Evolutionary conservation across 1,140 invertebrate species (phyloP), one percentile per base, ranked within the genome.

Genomic region (Harpegnathos saltator): DNA sequence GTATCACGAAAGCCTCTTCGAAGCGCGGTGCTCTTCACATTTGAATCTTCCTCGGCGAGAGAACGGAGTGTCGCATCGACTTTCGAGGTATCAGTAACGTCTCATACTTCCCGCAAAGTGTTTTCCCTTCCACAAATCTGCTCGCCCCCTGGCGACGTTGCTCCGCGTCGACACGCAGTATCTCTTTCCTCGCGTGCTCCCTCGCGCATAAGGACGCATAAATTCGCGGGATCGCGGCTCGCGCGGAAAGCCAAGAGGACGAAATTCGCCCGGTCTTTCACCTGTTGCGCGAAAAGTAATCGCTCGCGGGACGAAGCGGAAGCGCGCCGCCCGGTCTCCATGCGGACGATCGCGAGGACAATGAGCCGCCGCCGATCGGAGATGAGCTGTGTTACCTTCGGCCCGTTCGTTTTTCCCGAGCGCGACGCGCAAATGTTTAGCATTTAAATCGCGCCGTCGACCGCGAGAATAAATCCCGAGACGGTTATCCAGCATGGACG

Each of bases 241-340:
- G 26, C 14, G 12, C 17, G 38, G 12, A 26, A 33, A 24, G 12
- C 52, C 19, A 15, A 26, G 38, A 56, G 24, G 22, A 38, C 7
- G 22, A 4, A 14, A 17, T 17, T 52, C 19, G n/a, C 12, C 17
- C 11, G 5, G 17, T 26, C 17, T 63, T 29, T 81, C 48, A 68
- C 48, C 77, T 82, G 69, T 82, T 86, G 68, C 69, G 24, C 26
- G 12, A 3, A 59, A n/a, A 24, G 19, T 26, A 54, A 17, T 74
- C 3, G 38, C 5, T 19, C 11, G 3, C 1, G n/a, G 12, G 17
- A 1, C 1, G 12, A 33, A n/a, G n/a, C n/a, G n/a, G n/a, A 15
- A 54, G 12, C 19, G 1, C 12, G 15, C 65, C 56, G n/a, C 52
- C 17, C 33, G 52, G 12, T 33, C 5, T n/a, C n/a, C n/a, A n/a